Conservation (phyloP, 2,797 vertebrate genomes). For the Allobates femoralis region DNA sequence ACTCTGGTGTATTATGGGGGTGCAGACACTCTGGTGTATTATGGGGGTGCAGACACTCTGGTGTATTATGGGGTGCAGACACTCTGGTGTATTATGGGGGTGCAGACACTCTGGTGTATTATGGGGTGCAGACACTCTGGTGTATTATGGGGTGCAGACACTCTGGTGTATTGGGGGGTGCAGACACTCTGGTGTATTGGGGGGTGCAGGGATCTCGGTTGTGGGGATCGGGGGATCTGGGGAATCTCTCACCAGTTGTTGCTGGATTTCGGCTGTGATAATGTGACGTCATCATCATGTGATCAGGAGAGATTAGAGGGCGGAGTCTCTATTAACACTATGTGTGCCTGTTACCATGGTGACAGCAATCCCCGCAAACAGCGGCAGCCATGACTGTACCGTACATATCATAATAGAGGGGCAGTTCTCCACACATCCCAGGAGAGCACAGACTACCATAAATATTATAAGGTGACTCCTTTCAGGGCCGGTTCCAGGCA, state of each 20-base stretch:
- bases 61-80: no score
- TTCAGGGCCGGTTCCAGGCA: no score
- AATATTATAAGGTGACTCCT: no score
- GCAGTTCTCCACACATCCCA: background rate
- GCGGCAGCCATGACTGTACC: no score
- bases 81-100: no score
- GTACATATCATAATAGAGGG: background rate
- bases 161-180: background rate
- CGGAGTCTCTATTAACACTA: background rate
- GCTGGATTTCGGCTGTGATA: background rate
- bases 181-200: background rate
- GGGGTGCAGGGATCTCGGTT: no score
- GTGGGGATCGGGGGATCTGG: background rate
- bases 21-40: no score
- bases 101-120: no score
- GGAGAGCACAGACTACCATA: background rate
- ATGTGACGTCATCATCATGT: conserved; percentile 13
- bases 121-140: no score
- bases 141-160: background rate
- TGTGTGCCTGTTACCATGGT: background rate
- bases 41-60: no score
- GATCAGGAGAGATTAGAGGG: background rate
- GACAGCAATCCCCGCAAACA: no score
- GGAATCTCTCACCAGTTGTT: conserved; percentile 10
- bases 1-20: no score